phyloP scores from a whole-genome alignment of 2,797 vertebrate genomes.

The Ibycter americanus region DNA sequence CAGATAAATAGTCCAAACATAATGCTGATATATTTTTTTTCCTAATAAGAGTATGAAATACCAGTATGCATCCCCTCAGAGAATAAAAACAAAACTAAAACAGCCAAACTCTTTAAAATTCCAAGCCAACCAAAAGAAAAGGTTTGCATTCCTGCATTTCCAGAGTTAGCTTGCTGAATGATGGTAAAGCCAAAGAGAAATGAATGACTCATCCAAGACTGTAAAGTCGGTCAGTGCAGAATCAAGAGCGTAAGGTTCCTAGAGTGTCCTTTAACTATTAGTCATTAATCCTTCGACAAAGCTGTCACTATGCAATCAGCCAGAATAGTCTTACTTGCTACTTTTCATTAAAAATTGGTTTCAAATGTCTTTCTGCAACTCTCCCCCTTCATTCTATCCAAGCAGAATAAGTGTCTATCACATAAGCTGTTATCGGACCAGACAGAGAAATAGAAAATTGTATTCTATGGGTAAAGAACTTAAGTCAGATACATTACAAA shows the following conservation, averaged over 20 bases:
- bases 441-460: slow-evolving; percentile 16
- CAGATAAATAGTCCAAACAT: neutral
- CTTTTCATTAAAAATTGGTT: neutral
- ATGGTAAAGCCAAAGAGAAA: neutral
- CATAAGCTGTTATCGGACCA: neutral
- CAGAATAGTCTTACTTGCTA: neutral
- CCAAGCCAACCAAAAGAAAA: neutral
- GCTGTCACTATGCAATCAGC: neutral
- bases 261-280: neutral
- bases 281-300: neutral
- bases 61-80: neutral
- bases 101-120: neutral
- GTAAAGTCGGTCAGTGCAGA: neutral
- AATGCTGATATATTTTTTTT: neutral
- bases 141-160: neutral
- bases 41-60: neutral
- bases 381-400: neutral
- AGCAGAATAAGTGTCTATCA: neutral
- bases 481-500: slow-evolving; percentile 7
- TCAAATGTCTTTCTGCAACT: neutral
- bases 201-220: neutral
- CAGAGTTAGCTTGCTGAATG: neutral
- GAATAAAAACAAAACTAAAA: neutral
- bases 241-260: neutral
- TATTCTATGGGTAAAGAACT: neutral